phyloP scores from a whole-genome alignment of 1,140 invertebrate genomes.

The Anoplolepis gracilipes region DNA sequence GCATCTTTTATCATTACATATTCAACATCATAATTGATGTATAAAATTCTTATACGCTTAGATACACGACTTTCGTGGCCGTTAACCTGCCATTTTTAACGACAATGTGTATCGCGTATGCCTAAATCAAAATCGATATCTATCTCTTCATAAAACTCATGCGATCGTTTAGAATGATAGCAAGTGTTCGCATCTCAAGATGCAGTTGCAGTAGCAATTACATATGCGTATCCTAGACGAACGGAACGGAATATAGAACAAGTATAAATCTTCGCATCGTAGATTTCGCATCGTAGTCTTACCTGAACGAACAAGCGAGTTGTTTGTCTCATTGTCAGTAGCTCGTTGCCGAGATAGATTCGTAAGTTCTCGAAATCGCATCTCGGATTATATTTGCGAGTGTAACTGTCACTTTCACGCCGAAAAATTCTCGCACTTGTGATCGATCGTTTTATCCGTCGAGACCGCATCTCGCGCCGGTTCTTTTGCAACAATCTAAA shows the following conservation, averaged over 20 bases:
- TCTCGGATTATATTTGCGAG: not conserved
- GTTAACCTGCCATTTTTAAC: not conserved
- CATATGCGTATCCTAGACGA: not conserved
- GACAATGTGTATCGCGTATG: not conserved
- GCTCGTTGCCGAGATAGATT: not conserved
- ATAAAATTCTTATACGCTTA: constrained; percentile 1
- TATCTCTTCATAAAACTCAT: no score
- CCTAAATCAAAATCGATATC: not conserved
- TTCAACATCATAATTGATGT: not conserved
- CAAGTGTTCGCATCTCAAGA: constrained; percentile 35
- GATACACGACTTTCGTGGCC: not conserved
- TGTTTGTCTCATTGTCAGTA: not conserved
- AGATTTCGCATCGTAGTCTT: constrained; percentile 11
- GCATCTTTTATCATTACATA: not conserved
- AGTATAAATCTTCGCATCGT: not conserved
- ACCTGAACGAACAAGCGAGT: not conserved
- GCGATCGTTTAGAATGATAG: not conserved
- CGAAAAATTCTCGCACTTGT: not conserved
- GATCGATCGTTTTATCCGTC: not conserved
- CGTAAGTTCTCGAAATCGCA: not conserved
- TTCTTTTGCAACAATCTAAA: not conserved
- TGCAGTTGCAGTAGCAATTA: constrained; percentile 43
- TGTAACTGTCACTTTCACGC: not conserved
- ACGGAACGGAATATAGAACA: not conserved
- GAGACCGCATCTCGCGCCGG: not conserved